Conservation (phyloP, 1,140 invertebrate genomes). For the Bombus cullumanus region DNA sequence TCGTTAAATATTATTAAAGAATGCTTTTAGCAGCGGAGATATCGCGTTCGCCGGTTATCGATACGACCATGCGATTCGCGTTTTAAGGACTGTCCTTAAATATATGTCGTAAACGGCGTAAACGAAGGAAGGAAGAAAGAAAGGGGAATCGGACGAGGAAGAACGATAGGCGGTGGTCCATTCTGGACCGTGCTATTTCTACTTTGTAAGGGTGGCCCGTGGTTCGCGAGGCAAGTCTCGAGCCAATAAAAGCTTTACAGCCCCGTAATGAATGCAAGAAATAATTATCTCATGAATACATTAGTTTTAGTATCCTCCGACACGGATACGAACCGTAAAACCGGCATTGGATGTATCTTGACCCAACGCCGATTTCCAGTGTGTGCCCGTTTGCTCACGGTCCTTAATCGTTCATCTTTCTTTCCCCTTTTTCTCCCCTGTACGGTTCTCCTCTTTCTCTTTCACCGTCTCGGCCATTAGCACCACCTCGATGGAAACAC, state of each 20-base stretch:
- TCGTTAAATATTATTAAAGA: constrained; percentile 62
- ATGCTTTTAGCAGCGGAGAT: constrained; percentile 64
- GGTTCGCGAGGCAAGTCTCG: constrained; percentile 39
- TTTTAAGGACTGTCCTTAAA: constrained; percentile 63
- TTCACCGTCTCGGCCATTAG: constrained; percentile 13
- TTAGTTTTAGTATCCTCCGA: constrained; percentile 78
- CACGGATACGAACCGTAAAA: constrained; percentile 73
- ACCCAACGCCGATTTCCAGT: constrained; percentile 66
- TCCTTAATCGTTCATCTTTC: constrained; percentile 55
- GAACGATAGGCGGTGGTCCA: background rate
- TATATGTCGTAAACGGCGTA: constrained; percentile 65
- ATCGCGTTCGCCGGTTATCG: constrained; percentile 55
- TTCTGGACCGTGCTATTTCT: constrained; percentile 22
- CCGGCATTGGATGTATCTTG: constrained; percentile 66
- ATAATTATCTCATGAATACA: constrained; percentile 82
- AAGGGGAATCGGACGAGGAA: background rate
- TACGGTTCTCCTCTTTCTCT: too few species aligned
- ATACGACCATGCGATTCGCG: constrained; percentile 35
- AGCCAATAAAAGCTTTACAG: constrained; percentile 78
- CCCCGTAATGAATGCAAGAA: constrained; percentile 80
- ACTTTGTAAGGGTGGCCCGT: constrained; percentile 77
- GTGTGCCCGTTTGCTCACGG: constrained; percentile 54
- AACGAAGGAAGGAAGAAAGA: constrained; percentile 26
- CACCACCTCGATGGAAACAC: constrained; percentile 34
- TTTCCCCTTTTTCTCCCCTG: constrained; percentile 1